phyloP scores from a whole-genome alignment of 2,797 vertebrate genomes.

The Myotis vivesi region DNA sequence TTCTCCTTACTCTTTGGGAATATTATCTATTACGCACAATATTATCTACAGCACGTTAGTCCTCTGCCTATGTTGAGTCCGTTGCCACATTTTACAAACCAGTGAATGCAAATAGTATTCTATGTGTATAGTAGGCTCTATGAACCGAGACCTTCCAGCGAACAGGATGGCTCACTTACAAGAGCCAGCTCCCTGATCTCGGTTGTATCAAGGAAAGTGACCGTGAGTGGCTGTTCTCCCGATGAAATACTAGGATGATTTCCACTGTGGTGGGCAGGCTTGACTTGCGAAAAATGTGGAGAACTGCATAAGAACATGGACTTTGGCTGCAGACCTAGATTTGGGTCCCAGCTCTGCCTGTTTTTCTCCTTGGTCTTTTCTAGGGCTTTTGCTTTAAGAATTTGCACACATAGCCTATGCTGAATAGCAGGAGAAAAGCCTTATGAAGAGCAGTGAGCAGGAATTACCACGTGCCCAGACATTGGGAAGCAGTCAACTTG shows the following conservation, averaged over 20 bases:
- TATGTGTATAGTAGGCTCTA: rapidly evolving
- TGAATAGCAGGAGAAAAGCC: not conserved
- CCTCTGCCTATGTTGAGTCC: not conserved
- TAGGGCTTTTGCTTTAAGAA: not conserved
- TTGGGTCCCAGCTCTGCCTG: not conserved
- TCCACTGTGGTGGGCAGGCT: not conserved
- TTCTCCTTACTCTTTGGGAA: not conserved
- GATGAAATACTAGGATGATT: not conserved
- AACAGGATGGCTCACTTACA: not conserved
- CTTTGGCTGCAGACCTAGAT: not conserved
- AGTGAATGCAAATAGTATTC: not conserved
- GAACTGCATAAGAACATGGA: not conserved
- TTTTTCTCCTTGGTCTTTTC: not conserved
- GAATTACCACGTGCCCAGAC: not conserved
- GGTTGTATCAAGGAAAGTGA: not conserved
- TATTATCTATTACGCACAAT: not conserved
- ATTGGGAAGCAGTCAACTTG: not conserved
- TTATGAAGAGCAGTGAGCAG: not conserved
- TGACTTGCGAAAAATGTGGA: not conserved
- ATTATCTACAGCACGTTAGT: not conserved
- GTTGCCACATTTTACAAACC: not conserved
- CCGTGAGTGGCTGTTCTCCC: not conserved
- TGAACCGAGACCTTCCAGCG: not conserved
- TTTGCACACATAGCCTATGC: too few species aligned
- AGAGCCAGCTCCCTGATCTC: not conserved